Conservation (phyloP, 2,113 vertebrate species). For the Crotalus viridis region DNA sequence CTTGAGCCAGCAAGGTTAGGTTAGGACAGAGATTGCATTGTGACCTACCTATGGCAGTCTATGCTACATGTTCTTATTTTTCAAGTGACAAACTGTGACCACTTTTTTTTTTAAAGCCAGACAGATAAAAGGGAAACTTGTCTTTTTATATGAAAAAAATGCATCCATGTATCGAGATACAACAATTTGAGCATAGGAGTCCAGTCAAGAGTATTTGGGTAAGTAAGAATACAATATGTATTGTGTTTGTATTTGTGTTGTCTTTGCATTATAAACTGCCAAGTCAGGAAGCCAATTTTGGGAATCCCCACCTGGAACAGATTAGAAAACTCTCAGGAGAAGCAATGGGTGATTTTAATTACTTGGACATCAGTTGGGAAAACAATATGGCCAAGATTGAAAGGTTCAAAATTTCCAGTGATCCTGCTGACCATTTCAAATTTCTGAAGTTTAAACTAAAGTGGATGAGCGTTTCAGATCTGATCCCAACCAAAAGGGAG, state of each 20-base stretch:
- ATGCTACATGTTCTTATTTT: neutral
- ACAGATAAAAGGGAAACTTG: neutral
- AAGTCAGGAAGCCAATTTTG: neutral
- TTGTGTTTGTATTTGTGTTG: neutral
- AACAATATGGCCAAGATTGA: neutral
- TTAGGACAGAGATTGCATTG: neutral
- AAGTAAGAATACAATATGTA: neutral
- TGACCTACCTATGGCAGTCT: neutral
- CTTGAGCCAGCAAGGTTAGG: neutral
- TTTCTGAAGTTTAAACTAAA: neutral
- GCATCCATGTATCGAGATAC: neutral
- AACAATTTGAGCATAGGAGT: neutral
- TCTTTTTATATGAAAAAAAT: neutral
- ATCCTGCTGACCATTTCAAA: neutral
- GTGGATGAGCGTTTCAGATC: neutral
- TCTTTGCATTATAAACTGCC: neutral
- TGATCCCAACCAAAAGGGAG: neutral
- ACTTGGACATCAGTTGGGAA: neutral
- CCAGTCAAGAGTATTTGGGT: neutral
- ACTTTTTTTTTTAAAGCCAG: neutral
- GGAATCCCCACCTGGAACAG: neutral
- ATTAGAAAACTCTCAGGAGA: neutral
- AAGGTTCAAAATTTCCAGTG: neutral
- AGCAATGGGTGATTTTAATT: neutral
- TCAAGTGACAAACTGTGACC: neutral